phyloP scores from a whole-genome alignment of 2,888 invertebrate species.

The Aphodius granarius region DNA sequence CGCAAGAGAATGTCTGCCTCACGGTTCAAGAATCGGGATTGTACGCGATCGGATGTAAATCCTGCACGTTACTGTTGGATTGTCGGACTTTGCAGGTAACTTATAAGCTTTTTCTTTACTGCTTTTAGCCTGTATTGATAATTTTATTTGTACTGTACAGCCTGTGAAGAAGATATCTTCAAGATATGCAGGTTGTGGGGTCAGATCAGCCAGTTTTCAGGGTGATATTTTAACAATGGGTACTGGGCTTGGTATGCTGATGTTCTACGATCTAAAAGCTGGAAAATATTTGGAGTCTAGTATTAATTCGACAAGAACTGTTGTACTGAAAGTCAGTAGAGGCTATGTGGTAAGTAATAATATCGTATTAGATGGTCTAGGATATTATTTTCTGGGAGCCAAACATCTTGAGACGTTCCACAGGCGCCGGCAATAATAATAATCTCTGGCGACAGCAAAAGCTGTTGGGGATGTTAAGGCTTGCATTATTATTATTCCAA shows the following conservation, averaged over 20 bases:
- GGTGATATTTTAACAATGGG: constrained; percentile 91
- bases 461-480: too few species aligned
- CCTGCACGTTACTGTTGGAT: constrained; percentile 88
- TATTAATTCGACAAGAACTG: constrained; percentile 85
- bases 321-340: constrained; percentile 83
- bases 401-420: too few species aligned
- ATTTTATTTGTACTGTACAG: constrained; percentile 43
- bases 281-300: constrained; percentile 90
- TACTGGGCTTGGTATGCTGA: constrained; percentile 86
- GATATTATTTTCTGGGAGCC: too few species aligned
- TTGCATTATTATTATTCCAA: too few species aligned
- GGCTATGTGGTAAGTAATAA: constrained; percentile 78
- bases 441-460: not conserved
- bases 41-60: constrained; percentile 93
- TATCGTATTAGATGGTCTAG: not conserved
- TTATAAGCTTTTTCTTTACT: constrained; percentile 11
- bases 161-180: constrained; percentile 79
- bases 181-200: constrained; percentile 88
- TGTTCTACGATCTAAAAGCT: constrained; percentile 92
- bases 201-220: constrained; percentile 88
- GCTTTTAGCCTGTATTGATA: not conserved
- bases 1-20: constrained; percentile 92
- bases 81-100: constrained; percentile 75
- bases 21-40: constrained; percentile 83
- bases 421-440: not conserved